Percentiles rank a stretch among this genome's conserved stretches.
Evolutionary conservation across 2,113 vertebrate genomes (phyloP).

Genomic region (Pelobates fuscus): DNA sequence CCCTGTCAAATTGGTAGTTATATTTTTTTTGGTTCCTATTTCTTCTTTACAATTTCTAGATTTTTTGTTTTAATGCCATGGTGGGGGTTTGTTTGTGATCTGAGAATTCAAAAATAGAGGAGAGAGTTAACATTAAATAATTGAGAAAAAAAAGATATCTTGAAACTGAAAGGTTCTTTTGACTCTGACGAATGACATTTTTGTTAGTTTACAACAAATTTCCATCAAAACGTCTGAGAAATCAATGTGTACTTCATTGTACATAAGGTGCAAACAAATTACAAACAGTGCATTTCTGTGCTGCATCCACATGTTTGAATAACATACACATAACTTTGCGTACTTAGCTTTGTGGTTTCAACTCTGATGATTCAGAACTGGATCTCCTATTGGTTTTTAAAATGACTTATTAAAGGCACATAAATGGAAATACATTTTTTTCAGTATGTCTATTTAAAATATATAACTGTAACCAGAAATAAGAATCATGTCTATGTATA

Average conservation of each 20-base stretch:
- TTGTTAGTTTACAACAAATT: constrained; percentile 3
- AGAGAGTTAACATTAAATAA: not conserved
- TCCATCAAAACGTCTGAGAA: constrained; percentile 17
- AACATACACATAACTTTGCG: constrained; percentile 17
- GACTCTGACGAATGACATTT: constrained; percentile 7
- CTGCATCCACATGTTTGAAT: constrained; percentile 10
- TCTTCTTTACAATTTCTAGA: not conserved
- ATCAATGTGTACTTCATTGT: constrained; percentile 7
- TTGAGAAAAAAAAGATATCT: not conserved
- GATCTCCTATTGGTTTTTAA: constrained; percentile 5
- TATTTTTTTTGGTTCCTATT: not conserved
- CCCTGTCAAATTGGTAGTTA: no score
- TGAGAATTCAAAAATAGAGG: no score
- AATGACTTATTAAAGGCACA: constrained; percentile 6
- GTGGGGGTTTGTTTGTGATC: no score
- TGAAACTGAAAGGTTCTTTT: not conserved
- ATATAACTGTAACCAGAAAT: no score
- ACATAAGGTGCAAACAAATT: not conserved
- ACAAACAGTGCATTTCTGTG: constrained; percentile 9
- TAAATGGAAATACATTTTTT: constrained; percentile 13
- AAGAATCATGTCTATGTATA: no score
- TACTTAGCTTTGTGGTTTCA: constrained; percentile 25
- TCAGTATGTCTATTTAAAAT: no score
- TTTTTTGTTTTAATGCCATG: no score
- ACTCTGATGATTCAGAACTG: constrained; percentile 3